phyloP scores from a whole-genome alignment of 2,888 invertebrate genomes.

The Mayetiola destructor region DNA sequence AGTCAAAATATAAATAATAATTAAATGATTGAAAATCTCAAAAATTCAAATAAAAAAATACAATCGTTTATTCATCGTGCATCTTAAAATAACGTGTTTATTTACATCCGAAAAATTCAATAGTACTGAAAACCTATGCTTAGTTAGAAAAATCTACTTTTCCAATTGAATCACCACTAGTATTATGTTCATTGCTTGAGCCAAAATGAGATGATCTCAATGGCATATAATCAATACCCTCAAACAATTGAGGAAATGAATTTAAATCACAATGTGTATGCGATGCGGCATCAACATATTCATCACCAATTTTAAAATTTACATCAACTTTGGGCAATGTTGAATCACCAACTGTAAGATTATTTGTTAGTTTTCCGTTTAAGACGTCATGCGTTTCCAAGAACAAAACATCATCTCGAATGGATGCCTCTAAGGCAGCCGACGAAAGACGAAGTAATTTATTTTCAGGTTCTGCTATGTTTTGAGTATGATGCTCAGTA shows the following conservation, averaged over 20 bases:
- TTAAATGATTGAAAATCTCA: no score
- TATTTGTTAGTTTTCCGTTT: constrained; percentile 16
- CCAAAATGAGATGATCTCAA: constrained; percentile 6
- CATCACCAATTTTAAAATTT: constrained; percentile 19
- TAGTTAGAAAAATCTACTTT: no score
- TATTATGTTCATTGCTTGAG: background rate
- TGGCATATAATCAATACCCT: constrained; percentile 20
- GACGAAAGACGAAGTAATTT: constrained; percentile 23
- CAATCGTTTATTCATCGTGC: no score
- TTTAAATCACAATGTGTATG: constrained; percentile 18
- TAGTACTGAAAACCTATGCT: no score
- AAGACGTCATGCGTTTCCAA: constrained; percentile 20
- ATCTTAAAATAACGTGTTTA: no score
- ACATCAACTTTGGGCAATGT: constrained; percentile 19
- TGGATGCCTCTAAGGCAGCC: constrained; percentile 23
- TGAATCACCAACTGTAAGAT: constrained; percentile 14
- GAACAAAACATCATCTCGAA: constrained; percentile 23
- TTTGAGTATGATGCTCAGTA: constrained; percentile 15
- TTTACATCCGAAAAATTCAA: no score
- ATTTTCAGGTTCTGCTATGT: constrained; percentile 22
- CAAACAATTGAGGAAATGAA: constrained; percentile 22
- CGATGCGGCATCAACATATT: constrained; percentile 19
- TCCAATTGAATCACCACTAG: background rate
- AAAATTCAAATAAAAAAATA: no score
- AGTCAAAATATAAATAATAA: no score